Evolutionary conservation across 2,113 vertebrate genomes (phyloP).

Genomic region (Galemys pyrenaicus): DNA sequence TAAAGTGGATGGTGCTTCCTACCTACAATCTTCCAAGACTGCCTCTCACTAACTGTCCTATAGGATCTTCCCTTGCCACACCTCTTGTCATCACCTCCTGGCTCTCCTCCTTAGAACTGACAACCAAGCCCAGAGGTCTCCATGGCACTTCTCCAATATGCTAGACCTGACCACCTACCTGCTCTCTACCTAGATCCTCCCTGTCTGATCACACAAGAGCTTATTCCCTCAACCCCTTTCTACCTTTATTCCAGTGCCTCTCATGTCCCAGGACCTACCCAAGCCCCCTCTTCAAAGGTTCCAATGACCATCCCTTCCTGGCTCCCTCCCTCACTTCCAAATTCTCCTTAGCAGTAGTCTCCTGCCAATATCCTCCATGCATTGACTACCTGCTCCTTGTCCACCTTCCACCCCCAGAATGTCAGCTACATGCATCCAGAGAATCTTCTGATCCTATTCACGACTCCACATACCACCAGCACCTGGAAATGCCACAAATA

Average conservation of each 20-base stretch:
- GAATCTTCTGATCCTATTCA: neutral
- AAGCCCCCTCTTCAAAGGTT: neutral
- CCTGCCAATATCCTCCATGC: neutral
- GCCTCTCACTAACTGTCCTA: neutral
- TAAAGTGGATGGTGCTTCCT: neutral
- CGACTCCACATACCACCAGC: neutral
- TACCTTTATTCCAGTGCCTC: neutral
- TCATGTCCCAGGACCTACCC: too few relatives aligned
- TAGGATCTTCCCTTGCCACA: neutral
- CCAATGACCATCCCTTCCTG: too few relatives aligned
- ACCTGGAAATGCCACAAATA: neutral
- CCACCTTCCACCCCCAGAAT: neutral
- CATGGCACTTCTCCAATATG: too few relatives aligned
- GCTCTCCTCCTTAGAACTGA: too few relatives aligned
- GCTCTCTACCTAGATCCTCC: neutral
- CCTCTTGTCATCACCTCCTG: rapidly evolving
- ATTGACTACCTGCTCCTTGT: rapidly evolving
- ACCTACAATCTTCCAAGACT: neutral
- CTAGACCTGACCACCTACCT: neutral
- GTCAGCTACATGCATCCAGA: too few relatives aligned
- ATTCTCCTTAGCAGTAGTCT: neutral
- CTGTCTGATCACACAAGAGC: neutral
- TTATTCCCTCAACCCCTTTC: rapidly evolving
- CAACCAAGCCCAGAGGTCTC: neutral
- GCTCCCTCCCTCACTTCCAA: neutral